Base-by-base conservation (phyloP, 2,113 vertebrate genomes). In the Microcebus tavaratra region DNA sequence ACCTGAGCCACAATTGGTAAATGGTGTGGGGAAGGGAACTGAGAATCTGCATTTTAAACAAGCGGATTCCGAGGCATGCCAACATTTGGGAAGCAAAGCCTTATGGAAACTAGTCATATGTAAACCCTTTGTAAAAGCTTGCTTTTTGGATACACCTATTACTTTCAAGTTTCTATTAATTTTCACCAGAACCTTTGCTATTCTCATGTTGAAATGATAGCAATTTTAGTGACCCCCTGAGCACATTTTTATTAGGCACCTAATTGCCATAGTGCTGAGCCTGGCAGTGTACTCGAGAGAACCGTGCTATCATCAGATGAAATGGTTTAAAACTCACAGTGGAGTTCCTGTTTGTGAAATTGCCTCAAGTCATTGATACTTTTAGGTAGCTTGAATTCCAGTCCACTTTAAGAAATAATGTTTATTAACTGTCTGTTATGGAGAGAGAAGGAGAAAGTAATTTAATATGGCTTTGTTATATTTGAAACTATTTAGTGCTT, bases 41-140 rank as follows among this genome's bases (percentile, higher is more conserved):
- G 50, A 86, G 36, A 53, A 68, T 59, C 34, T 87, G 34, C 57
- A 53, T 48, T 95, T 76, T 57, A 88, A 92, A 45, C 29, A 36
- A 57, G 11, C 8, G 65, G 10, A n/a, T 88, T 94, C 57, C 48
- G 23, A 94, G 81, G 45, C 48, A 29, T 8, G 2, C 50, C 53
- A 5, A 15, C 13, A 14, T 84, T 90, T 39, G 68, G 53, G 20
- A 78, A 80, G 34, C 67, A 45, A 73, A 72, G 59, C 10, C 21
- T 70, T 63, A 18, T 93, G 13, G 50, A 29, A 93, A 83, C n/a
- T 82, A 13, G 53, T 50, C 87, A 31, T 34, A 25, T 90, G 17
- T 9, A 89, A n/a, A 48, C 87, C 39, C n/a, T 96, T 83, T 93
- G 42, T 93, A 76, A 92, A 73, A 65, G 50, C 29, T 68, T 92